Evolutionary conservation across 1,140 invertebrate species (phyloP), one percentile per base, ranked within the genome.

Genomic region (Odontomachus brunneus): DNA sequence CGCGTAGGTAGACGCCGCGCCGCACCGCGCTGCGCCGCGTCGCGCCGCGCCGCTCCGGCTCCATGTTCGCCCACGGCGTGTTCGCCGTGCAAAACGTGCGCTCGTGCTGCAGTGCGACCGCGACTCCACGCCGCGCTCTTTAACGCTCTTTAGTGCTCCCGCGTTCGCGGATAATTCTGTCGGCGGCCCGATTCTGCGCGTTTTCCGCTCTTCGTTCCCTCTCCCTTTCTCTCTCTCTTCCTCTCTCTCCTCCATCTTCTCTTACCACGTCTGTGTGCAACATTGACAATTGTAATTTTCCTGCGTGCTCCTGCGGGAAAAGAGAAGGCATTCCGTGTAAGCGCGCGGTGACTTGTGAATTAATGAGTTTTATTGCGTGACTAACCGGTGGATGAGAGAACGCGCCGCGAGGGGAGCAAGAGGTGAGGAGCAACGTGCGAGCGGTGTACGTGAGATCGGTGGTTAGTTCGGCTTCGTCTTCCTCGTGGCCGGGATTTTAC

Each of bases 1-100:
- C 72, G 33, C 72, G 80, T 60, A 85, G 71, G 84, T 78, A 81
- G 85, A 49, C n/a, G n/a, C n/a, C n/a, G n/a, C n/a, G n/a, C n/a
- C n/a, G n/a, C n/a, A n/a, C n/a, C n/a, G n/a, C 57, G 75, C 22
- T 65, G 11, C 5, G 49, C 33, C 11, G 2, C 51, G 67, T 53
- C 78, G 26, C 29, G n/a, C 55, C 76, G 76, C 53, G 26, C 29
- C 51, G 66, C 51, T 57, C 59, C 85, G 80, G 49, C 67, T 57
- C 65, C 85, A 72, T 49, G 72, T 60, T 33, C 55, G 33, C 84
- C 66, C 69, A 76, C 85, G 62, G 84, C 44, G 84, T 57, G 4
- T 53, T 78, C 60, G 53, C 53, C 51, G 67, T 59, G 48, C 48
- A 66, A 83, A 57, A 53, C 48, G 48, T n/a, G 53, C 60, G 14